phyloP scores from a whole-genome alignment of 2,113 vertebrate genomes.

The Puffinus mauretanicus region DNA sequence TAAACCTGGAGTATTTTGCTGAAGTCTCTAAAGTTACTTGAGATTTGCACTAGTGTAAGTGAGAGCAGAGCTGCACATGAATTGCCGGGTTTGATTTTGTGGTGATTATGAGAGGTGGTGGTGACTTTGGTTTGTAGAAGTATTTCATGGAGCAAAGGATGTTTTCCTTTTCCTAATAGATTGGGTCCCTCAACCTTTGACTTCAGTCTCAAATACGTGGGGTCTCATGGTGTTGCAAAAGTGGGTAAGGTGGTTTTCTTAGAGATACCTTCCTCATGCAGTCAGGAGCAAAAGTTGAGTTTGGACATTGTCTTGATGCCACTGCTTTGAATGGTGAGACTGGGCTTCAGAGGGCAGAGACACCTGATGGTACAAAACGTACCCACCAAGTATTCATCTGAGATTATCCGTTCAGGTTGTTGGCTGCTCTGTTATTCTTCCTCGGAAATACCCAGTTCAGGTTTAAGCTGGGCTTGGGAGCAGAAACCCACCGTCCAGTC shows the following conservation, averaged over 20 bases:
- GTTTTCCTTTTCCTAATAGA: background rate
- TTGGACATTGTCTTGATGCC: background rate
- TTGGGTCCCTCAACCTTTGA: background rate
- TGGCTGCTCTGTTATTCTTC: background rate
- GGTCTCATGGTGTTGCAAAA: background rate
- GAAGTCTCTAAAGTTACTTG: background rate
- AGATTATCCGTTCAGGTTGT: background rate
- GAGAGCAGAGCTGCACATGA: background rate
- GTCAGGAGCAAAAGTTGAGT: background rate
- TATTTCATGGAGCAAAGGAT: background rate
- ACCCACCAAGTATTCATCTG: background rate
- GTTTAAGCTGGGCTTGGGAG: background rate
- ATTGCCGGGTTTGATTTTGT: background rate
- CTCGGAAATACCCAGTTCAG: background rate
- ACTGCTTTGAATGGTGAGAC: background rate
- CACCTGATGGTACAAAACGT: background rate
- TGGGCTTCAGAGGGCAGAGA: background rate
- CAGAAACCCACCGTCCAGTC: background rate
- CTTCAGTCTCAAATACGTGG: background rate
- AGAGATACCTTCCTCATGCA: background rate
- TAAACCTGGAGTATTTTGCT: background rate
- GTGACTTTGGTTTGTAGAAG: background rate
- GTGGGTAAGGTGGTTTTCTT: background rate
- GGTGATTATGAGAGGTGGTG: background rate
- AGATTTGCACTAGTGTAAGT: background rate